A percentile compares a stretch with the other conserved stretches of the same genome.
Conservation (phyloP, 2,888 invertebrate genomes). For the Dasypogon diadema region DNA sequence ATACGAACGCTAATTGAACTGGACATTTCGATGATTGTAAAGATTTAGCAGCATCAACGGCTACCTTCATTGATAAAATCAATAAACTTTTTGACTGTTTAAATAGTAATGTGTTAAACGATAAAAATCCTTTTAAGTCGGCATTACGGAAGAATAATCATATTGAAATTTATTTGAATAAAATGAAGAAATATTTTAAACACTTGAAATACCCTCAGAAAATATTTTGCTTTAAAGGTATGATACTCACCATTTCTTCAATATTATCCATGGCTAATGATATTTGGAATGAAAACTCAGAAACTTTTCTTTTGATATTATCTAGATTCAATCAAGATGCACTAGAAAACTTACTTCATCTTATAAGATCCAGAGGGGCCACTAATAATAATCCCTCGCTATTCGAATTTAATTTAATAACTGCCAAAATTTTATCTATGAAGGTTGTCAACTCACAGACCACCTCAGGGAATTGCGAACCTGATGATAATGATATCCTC, state of each 20-base stretch:
- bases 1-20: too few species aligned
- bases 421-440: not conserved
- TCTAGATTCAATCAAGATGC: slow-evolving; percentile 39
- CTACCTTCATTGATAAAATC: too few species aligned
- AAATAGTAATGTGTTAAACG: too few species aligned
- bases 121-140: too few species aligned
- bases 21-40: too few species aligned
- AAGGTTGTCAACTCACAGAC: not conserved
- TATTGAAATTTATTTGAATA: too few species aligned
- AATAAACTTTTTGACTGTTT: too few species aligned
- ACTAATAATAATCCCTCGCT: not conserved
- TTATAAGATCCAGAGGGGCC: slow-evolving; percentile 38
- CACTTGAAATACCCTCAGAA: too few species aligned
- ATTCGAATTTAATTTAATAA: not conserved
- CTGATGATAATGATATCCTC: not conserved
- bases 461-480: not conserved
- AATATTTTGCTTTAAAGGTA: slow-evolving; percentile 29
- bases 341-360: slow-evolving; percentile 37
- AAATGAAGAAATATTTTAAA: too few species aligned
- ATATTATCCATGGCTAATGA: slow-evolving; percentile 23
- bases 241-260: slow-evolving; percentile 27
- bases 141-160: too few species aligned
- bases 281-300: slow-evolving; percentile 15
- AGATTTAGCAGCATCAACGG: too few species aligned
- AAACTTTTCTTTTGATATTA: slow-evolving; percentile 22